These are phyloP conservation scores for Nephrotoma appendiculata DNA, from an alignment of 2,888 invertebrate genomes.

Conservation along the genomic window DNA sequence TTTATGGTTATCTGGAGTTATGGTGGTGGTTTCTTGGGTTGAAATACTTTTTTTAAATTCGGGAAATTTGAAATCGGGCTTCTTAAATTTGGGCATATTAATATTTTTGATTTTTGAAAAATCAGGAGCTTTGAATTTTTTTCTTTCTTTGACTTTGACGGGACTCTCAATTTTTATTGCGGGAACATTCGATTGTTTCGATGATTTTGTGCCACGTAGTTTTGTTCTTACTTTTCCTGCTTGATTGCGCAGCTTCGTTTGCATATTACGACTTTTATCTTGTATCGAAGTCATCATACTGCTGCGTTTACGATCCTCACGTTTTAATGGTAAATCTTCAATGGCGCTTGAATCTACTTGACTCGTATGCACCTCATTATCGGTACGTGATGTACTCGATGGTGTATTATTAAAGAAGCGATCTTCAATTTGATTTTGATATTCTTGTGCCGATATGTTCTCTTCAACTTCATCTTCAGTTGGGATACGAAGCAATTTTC, in stretches of 20 bases:
- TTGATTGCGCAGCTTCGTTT: constrained; percentile 51
- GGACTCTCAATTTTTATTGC: constrained; percentile 21
- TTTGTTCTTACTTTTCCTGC: constrained; percentile 58
- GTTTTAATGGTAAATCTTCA: constrained; percentile 45
- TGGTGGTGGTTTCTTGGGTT: background rate
- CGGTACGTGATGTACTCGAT: constrained; percentile 43
- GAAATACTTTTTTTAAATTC: constrained; percentile 16
- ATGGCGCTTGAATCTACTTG: constrained; percentile 52
- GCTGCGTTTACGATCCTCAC: constrained; percentile 38
- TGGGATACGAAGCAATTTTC: constrained; percentile 31
- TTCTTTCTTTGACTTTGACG: constrained; percentile 24
- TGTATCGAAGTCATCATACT: constrained; percentile 36
- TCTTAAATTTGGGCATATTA: constrained; percentile 23
- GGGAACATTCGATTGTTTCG: background rate
- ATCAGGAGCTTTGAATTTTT: constrained; percentile 28
- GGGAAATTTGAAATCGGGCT: constrained; percentile 32
- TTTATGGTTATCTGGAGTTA: background rate
- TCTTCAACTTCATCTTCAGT: constrained; percentile 34
- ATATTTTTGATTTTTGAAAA: constrained; percentile 29
- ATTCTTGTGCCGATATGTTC: constrained; percentile 37
- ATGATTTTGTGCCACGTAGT: constrained; percentile 38
- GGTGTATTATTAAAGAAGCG: constrained; percentile 43
- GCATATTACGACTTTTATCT: constrained; percentile 39
- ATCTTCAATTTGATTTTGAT: constrained; percentile 49
- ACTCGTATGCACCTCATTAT: constrained; percentile 50